Evolutionary conservation across 2,113 vertebrate genomes (phyloP).

Genomic region (Girardinichthys multiradiatus): DNA sequence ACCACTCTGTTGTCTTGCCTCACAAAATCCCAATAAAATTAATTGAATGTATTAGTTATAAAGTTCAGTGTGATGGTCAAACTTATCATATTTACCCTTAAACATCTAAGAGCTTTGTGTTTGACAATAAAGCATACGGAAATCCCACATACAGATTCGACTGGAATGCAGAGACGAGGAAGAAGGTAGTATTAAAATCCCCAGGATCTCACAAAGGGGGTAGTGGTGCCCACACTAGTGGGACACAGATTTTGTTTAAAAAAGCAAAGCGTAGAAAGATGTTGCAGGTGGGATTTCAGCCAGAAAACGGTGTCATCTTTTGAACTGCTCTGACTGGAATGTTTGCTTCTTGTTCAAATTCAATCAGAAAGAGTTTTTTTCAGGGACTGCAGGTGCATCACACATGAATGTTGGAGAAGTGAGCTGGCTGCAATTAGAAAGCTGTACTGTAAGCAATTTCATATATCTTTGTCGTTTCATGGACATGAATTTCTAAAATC

Average conservation of each 20-base stretch:
- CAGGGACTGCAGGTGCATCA: constrained; percentile 64
- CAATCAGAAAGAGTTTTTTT: constrained; percentile 27
- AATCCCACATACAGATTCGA: constrained; percentile 35
- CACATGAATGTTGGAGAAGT: constrained; percentile 34
- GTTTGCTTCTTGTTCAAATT: constrained; percentile 59
- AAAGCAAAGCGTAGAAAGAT: constrained; percentile 26
- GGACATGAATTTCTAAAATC: constrained; percentile 9
- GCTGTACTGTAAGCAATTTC: constrained; percentile 30
- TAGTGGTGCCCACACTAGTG: constrained; percentile 61
- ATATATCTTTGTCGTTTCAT: constrained; percentile 22
- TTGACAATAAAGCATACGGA: constrained; percentile 38
- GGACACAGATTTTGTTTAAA: constrained; percentile 19
- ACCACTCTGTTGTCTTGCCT: not conserved
- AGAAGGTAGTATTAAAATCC: constrained; percentile 46
- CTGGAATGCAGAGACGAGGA: constrained; percentile 32
- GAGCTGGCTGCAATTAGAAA: constrained; percentile 60
- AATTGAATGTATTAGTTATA: not conserved
- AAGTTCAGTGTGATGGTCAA: constrained; percentile 13
- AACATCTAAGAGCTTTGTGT: constrained; percentile 23
- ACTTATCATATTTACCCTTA: constrained; percentile 30
- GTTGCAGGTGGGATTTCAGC: constrained; percentile 66
- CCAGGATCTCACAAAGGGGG: constrained; percentile 40
- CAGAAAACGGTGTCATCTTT: constrained; percentile 57
- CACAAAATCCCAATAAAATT: not conserved
- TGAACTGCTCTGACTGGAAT: constrained; percentile 57